Base-by-base conservation (phyloP, 1,140 invertebrate genomes). In the Dreissena polymorpha region DNA sequence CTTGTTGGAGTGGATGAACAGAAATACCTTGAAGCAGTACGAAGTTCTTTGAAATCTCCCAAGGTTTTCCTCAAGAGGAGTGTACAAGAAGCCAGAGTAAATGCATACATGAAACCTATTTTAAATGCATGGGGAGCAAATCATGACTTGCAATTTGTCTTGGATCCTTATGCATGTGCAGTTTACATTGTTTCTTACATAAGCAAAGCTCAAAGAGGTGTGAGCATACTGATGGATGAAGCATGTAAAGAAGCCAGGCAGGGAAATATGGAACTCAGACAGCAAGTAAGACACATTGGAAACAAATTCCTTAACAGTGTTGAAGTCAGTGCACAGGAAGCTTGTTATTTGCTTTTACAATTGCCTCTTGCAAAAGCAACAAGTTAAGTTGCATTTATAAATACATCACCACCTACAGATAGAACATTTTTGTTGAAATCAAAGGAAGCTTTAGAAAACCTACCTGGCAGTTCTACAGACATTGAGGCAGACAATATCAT, bases 261-360 rank as follows among this genome's bases (percentile, higher is more conserved):
- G n/a, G n/a, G n/a, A n/a, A n/a, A n/a, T n/a, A n/a, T n/a, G n/a
- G n/a, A n/a, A n/a, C n/a, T n/a, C n/a, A n/a, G n/a, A n/a, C n/a
- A n/a, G n/a, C n/a, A n/a, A n/a, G n/a, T n/a, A n/a, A n/a, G n/a
- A n/a, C n/a, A n/a, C n/a, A n/a, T n/a, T n/a, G n/a, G n/a, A n/a
- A n/a, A n/a, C n/a, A n/a, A n/a, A n/a, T n/a, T n/a, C n/a, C n/a
- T n/a, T n/a, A n/a, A n/a, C n/a, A n/a, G n/a, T n/a, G n/a, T n/a
- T n/a, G n/a, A n/a, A n/a, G n/a, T n/a, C n/a, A n/a, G n/a, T n/a
- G n/a, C n/a, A n/a, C n/a, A n/a, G n/a, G n/a, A n/a, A n/a, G n/a
- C n/a, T n/a, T n/a, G n/a, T n/a, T 86, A 87, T 82, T 23, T 87
- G 0, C 21, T 78, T 10, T 67, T 87, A n/a, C 85, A 87, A 65